These are phyloP conservation scores for Oreochromis spilurus DNA, from an alignment of 2,113 vertebrate genomes.

Conservation along the genomic window DNA sequence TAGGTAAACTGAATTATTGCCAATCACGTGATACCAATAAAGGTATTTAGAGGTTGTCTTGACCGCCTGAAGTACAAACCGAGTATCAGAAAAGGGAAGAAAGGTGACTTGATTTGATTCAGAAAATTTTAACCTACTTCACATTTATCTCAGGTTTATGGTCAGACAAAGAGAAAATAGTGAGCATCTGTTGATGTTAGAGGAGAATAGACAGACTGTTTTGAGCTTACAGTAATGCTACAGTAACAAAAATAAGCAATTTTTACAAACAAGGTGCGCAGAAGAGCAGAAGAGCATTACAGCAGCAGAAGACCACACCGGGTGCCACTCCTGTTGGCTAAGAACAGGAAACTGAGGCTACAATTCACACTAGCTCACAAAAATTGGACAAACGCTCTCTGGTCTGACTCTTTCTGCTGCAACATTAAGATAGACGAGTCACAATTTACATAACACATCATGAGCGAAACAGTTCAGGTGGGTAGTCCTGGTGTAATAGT, in stretches of 20 bases:
- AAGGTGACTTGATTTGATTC: not conserved
- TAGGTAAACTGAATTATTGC: not conserved
- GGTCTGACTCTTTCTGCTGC: not conserved
- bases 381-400: not conserved
- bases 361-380: not conserved
- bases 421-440: not conserved
- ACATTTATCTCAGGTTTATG: not conserved
- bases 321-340: not conserved
- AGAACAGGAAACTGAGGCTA: not conserved
- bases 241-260: not conserved
- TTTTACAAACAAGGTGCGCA: not conserved
- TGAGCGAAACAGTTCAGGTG: not conserved
- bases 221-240: not conserved
- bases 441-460: not conserved
- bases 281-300: not conserved
- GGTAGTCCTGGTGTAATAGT: not conserved
- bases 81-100: not conserved
- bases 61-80: not conserved
- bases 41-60: not conserved
- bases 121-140: not conserved
- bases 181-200: not conserved
- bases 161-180: not conserved
- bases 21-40: not conserved
- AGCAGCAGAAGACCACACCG: not conserved
- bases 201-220: not conserved